phyloP scores from a whole-genome alignment of 1,140 invertebrate genomes.

The Diprion similis region DNA sequence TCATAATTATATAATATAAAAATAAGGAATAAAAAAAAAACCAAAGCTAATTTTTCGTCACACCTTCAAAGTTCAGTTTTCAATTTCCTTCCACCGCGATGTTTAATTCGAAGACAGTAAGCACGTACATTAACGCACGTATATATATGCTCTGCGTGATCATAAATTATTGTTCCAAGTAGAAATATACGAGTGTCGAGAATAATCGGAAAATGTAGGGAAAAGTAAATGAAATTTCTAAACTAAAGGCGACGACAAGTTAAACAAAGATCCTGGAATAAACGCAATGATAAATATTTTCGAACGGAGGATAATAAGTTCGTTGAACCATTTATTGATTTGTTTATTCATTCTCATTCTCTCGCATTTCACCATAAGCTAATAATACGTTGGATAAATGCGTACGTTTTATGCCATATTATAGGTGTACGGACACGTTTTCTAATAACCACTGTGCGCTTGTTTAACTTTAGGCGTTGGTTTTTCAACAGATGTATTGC shows the following conservation, averaged over 20 bases:
- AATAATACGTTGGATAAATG: not conserved
- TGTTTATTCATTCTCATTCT: not conserved
- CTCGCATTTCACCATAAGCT: not conserved
- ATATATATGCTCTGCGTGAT: not conserved
- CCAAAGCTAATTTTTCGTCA: not conserved
- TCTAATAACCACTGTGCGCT: not conserved
- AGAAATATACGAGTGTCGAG: not conserved
- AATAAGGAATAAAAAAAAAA: not conserved
- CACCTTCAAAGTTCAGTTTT: no score
- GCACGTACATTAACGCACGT: not conserved
- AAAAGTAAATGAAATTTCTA: not conserved
- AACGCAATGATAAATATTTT: not conserved
- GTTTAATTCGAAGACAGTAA: no score
- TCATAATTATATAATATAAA: not conserved
- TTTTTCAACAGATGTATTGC: not conserved
- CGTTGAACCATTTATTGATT: not conserved
- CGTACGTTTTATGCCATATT: not conserved
- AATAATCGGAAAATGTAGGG: not conserved
- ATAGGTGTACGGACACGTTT: not conserved
- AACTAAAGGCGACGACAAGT: not conserved
- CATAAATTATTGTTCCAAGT: no score
- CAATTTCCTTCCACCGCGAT: no score
- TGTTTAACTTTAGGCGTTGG: not conserved
- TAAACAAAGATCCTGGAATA: conserved; percentile 5
- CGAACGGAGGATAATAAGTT: not conserved